Evolutionary conservation across 2,888 invertebrate genomes (phyloP), one percentile per base, ranked within the genome.

Genomic region (Cephus nigrinus): DNA sequence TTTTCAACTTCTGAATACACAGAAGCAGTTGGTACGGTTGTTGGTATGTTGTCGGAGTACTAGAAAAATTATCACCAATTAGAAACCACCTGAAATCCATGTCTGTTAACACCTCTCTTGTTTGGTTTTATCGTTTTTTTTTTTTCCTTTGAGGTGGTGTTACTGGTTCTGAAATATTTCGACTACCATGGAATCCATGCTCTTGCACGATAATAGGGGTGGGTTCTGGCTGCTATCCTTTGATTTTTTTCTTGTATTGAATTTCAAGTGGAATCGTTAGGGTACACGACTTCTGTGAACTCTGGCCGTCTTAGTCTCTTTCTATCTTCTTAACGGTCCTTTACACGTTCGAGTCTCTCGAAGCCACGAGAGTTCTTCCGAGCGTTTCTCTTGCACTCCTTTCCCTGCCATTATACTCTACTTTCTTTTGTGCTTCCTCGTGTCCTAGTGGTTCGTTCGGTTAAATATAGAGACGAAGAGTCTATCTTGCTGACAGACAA

Each of bases 401-500:
- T 69, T 76, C 68, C 32, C 31, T 71, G 23, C 69, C 32, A 68
- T 71, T 75, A 75, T 75, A 75, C 71, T 78, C 75, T 78, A 78
- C 72, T 78, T 78, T 78, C 78, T 78, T 75, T 77, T 78, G 72
- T 78, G 75, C 68, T 40, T 36, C 72, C 68, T 78, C 75, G 75
- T 55, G 75, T 55, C 75, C 75, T 78, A 71, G 75, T 75, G 75
- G 78, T 40, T 77, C 12, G 73, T 31, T 73, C 76, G 75, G 77
- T 79, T 80, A 82, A 82, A 82, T 80, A 81, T 80, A 81, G 79
- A 75, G 75, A 36, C 35, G 12, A 30, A 33, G 34, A 72, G 69
- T 76, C 76, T 72, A 69, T 75, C 76, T 80, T 55, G 74, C 76
- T 71, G 74, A 76, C 68, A 85, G 84, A 87, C 85, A 87, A 82